A percentile compares a stretch with the other conserved stretches of the same genome.
Evolutionary conservation across 2,797 vertebrate genomes (phyloP).

Genomic region (Sylvia borin): DNA sequence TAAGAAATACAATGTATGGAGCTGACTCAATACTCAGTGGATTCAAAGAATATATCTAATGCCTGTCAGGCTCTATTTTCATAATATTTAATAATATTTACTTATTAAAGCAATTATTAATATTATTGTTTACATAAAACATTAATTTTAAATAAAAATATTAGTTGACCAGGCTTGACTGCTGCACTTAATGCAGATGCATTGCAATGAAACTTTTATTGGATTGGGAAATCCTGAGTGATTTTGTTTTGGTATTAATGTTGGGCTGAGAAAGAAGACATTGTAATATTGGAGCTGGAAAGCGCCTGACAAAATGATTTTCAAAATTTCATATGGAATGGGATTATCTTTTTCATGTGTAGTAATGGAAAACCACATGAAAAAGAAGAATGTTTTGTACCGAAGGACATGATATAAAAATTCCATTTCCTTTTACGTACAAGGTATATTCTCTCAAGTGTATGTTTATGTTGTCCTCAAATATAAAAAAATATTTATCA

Average conservation of each 20-base stretch:
- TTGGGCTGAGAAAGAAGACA: background rate
- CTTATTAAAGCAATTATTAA: background rate
- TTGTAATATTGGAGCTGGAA: background rate
- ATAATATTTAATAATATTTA: background rate
- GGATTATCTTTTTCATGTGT: background rate
- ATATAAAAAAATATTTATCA: background rate
- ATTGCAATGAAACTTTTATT: background rate
- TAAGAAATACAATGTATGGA: background rate
- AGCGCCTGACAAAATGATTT: background rate
- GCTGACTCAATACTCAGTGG: background rate
- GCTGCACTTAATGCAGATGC: background rate
- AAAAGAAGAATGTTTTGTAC: background rate
- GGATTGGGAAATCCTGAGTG: background rate
- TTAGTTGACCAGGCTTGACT: background rate
- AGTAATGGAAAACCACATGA: background rate
- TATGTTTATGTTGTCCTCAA: slow-evolving; percentile 26
- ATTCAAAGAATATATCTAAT: background rate
- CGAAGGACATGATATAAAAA: slow-evolving; percentile 10
- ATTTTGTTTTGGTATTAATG: background rate
- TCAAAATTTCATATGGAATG: background rate
- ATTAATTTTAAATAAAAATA: background rate
- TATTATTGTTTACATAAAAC: background rate
- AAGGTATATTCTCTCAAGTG: background rate
- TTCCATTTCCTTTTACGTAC: slow-evolving; percentile 8
- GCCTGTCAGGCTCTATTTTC: background rate